Percentiles rank a stretch among this genome's conserved stretches.
phyloP scores from a whole-genome alignment of 2,888 invertebrate genomes.

The Brenthis daphne region DNA sequence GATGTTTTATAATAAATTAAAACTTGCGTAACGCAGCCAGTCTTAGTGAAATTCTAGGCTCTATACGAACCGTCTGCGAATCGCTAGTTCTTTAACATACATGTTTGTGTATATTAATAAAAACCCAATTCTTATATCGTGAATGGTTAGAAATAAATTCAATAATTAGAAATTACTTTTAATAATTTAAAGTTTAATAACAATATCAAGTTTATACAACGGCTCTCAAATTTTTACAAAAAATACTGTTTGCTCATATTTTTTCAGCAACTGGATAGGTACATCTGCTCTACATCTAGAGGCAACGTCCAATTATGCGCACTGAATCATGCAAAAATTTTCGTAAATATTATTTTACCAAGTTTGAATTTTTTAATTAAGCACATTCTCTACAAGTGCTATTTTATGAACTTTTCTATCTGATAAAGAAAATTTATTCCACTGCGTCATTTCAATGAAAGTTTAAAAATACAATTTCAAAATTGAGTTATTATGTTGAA shows the following conservation, averaged over 20 bases:
- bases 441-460: conserved; percentile 4
- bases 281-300: conserved; percentile 32
- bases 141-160: background rate
- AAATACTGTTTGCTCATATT: conserved; percentile 36
- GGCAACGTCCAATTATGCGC: conserved; percentile 34
- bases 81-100: no score
- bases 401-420: conserved; percentile 18
- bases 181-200: background rate
- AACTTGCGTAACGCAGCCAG: no score
- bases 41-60: no score
- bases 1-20: no score
- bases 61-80: no score
- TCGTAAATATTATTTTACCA: conserved; percentile 26
- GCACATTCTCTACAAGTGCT: conserved; percentile 26
- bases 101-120: no score
- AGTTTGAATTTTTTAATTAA: conserved; percentile 31
- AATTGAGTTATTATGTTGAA: no score
- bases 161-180: background rate
- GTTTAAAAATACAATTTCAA: background rate
- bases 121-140: no score
- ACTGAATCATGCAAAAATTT: conserved; percentile 28
- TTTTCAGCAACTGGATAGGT: conserved; percentile 29
- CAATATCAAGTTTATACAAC: conserved; percentile 16
- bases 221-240: conserved; percentile 23
- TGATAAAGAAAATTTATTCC: conserved; percentile 21